Percentiles rank a stretch among this genome's conserved stretches.
Evolutionary conservation across 2,888 invertebrate species (phyloP).

Genomic region (Aleiodes testaceus): DNA sequence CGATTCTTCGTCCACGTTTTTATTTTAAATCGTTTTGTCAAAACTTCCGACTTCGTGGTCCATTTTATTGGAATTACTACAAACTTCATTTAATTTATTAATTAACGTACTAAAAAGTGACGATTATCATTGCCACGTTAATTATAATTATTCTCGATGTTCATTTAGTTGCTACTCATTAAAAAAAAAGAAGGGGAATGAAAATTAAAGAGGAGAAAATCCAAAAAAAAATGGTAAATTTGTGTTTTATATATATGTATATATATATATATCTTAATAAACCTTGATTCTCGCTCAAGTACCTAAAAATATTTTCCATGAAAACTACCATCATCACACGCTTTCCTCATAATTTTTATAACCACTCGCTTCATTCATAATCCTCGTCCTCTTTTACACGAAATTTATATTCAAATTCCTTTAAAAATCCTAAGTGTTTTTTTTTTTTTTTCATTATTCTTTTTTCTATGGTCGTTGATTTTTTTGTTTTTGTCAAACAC

Average conservation of each 20-base stretch:
- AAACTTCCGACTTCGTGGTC: constrained; percentile 44
- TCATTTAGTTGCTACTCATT: constrained; percentile 40
- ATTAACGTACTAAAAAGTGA: constrained; percentile 40
- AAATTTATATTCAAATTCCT: constrained; percentile 39
- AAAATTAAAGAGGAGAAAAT: constrained; percentile 31
- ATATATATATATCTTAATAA: constrained; percentile 17
- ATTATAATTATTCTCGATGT: constrained; percentile 41
- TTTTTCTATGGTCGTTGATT: constrained; percentile 38
- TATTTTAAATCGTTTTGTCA: constrained; percentile 40
- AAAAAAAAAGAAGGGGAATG: not conserved
- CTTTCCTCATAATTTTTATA: constrained; percentile 23
- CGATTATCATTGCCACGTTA: constrained; percentile 35
- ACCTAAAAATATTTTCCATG: constrained; percentile 42
- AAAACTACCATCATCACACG: constrained; percentile 33
- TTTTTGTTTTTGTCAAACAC: constrained; percentile 16
- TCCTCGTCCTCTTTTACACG: constrained; percentile 26
- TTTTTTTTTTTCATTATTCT: not conserved
- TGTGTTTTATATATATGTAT: not conserved
- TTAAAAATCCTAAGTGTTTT: constrained; percentile 36
- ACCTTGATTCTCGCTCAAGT: constrained; percentile 33
- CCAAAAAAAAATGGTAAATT: too few species aligned
- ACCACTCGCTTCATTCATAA: constrained; percentile 38
- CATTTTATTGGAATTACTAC: constrained; percentile 32
- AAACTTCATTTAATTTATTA: constrained; percentile 39
- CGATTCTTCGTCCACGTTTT: constrained; percentile 40